Evolutionary conservation across 2,797 vertebrate species (phyloP), one percentile per base, ranked within the genome.

Genomic region (Pipistrellus nathusii): DNA sequence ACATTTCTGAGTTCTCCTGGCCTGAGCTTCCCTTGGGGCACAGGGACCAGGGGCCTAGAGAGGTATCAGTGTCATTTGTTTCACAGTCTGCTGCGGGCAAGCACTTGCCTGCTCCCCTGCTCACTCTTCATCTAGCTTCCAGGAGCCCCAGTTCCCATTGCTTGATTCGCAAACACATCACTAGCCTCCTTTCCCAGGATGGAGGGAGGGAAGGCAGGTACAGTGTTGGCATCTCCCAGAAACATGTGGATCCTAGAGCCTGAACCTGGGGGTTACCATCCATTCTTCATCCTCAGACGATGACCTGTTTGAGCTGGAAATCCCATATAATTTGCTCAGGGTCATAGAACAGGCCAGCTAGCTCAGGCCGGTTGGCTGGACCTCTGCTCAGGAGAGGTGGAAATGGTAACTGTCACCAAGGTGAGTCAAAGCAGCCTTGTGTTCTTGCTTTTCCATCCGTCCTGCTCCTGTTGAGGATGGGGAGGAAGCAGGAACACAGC

Each of bases 1-100:
- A 44, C 57, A 81, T 68, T 90, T 66, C 88, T 91, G 68, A 91
- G 38, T 85, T 62, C 51, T 90, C n/a, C 5, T 32, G 20, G 77
- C n/a, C 48, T 66, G 51, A 76, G 59, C 51, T 75, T 88, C 44
- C 53, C 76, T 89, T 85, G 48, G 59, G 83, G 35, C 86, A 68
- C 71, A 81, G 78, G 38, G 48, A 88, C 46, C 62, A 64, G 41
- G 48, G 18, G 18, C 14, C 59, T 20, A 27, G n/a, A 27, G 62
- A 91, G 44, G 55, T 41, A 32, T 35, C 32, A 23, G 66, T 51
- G 53, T n/a, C 17, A 12, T 91, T 81, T 21, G 27, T 27, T 57
- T 55, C 38, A 4, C 25, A 13, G 30, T 35, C 35, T 72, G 17
- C 0, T 9, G 18, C 25, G 81, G 41, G n/a, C 8, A 1, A 55